Evolutionary conservation across 2,888 invertebrate species (phyloP), one percentile per base, ranked within the genome.

Genomic region (Tromatobia lineatoria): DNA sequence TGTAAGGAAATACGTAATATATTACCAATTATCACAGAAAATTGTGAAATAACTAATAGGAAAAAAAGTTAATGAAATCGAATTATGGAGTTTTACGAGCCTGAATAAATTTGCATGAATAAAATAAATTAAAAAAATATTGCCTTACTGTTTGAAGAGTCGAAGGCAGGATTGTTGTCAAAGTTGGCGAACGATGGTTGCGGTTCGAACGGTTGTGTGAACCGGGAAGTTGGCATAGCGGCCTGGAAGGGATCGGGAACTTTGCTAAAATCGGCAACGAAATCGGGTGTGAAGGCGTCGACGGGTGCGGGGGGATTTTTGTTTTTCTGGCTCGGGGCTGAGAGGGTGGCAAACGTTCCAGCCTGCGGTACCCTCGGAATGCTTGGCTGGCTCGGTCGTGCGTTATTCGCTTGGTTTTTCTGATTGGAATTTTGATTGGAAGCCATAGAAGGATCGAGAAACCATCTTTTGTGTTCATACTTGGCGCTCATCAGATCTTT

Each of bases 401-500:
- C 54, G 29, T 52, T 6, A 77, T 66, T n/a, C 1, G 57, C 70
- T 29, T 87, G 90, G 8, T 54, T 84, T 50, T 89, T 88, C 61
- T 87, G 88, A 86, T 86, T 88, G 2, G 81, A 80, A 78, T 90
- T 91, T 80, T 88, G 86, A 83, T 90, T 92, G 25, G 38, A 38
- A 38, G 88, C 89, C 85, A 91, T 82, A 45, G 91, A 90, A 42
- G 93, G 93, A 85, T 94, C 94, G 45, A 93, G 87, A 87, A 95
- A 95, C 88, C 95, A 97, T 92, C 98, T 96, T 93, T 98, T 98
- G 92, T 97, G 96, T 94, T 99, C 99, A 93, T 99, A 99, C 94
- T 99, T 99, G 92, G 98, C 97, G 75, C 97, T 96, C 98, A 99
- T 98, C 91, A 98, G 96, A 94, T 99, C 98, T 93, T 97, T 97